Base-by-base conservation (phyloP, 2,888 invertebrate species). In the Prionchulus punctatus region DNA sequence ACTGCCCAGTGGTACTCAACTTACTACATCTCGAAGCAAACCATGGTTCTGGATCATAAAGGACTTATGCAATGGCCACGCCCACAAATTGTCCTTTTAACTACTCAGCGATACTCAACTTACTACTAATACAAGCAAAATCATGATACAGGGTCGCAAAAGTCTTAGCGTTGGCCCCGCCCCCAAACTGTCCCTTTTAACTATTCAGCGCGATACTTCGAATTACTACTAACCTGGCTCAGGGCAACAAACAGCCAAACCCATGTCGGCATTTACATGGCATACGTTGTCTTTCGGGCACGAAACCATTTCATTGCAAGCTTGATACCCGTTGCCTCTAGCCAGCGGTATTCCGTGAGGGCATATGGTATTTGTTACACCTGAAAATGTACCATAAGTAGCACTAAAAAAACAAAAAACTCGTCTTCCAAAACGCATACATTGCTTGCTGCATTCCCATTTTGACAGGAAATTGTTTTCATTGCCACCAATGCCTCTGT, bases 391-490 rank as follows among this genome's bases (percentile, higher is more conserved):
- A 21, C 12, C 15, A n/a, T n/a, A n/a, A n/a, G n/a, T n/a, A n/a
- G n/a, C n/a, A n/a, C n/a, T n/a, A n/a, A n/a, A n/a, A n/a, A n/a
- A n/a, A n/a, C n/a, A n/a, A n/a, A n/a, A n/a, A n/a, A n/a, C n/a
- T n/a, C n/a, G n/a, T n/a, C 18, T 7, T 36, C 36, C 4, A 18
- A 51, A 30, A 62, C 61, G 57, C 55, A 61, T 59, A 54, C 65
- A 65, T 21, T 58, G 57, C 21, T 53, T 55, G 27, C 60, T 57
- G 48, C 65, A 65, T 28, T 63, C 64, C n/a, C 45, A 59, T 45
- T 59, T 57, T 3, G 60, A 61, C 56, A 64, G 48, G 54, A 65
- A 65, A 52, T 65, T 65, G 58, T 65, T 65, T 55, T 62, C 57
- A 47, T 65, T 65, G 25, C 65, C 65, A 15, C 60, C 61, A 7